phyloP scores from a whole-genome alignment of 2,888 invertebrate genomes.

The Lasioglossum oenotherae region DNA sequence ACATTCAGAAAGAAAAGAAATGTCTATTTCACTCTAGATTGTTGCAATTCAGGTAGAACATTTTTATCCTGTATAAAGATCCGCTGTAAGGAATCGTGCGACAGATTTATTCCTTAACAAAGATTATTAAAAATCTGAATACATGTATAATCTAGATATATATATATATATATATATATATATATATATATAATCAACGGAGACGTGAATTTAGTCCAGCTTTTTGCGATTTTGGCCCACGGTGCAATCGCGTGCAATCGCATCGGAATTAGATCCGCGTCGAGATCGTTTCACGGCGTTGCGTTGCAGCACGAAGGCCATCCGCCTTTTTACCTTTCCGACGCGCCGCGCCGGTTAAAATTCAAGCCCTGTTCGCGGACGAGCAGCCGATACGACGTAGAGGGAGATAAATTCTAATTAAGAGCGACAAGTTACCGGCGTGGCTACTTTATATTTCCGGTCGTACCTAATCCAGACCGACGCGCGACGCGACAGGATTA shows the following conservation, averaged over 20 bases:
- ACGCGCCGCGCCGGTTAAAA: conserved; percentile 40
- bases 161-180: too few relatives aligned
- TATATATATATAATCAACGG: not conserved
- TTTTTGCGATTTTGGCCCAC: not conserved
- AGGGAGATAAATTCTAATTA: conserved; percentile 70
- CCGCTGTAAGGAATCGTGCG: too few relatives aligned
- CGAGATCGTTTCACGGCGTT: conserved; percentile 20
- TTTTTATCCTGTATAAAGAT: too few relatives aligned
- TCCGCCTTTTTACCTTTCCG: conserved; percentile 39
- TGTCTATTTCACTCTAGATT: too few relatives aligned
- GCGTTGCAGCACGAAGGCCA: conserved; percentile 31
- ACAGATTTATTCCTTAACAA: too few relatives aligned
- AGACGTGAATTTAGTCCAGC: not conserved
- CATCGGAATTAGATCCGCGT: conserved; percentile 16
- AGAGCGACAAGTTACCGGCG: conserved; percentile 61
- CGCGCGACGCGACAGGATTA: not conserved
- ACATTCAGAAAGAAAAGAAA: too few relatives aligned
- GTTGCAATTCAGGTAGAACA: too few relatives aligned
- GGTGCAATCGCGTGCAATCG: conserved; percentile 1
- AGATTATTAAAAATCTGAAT: too few relatives aligned
- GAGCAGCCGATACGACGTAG: conserved; percentile 47
- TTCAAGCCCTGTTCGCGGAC: conserved; percentile 40
- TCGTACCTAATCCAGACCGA: conserved; percentile 27
- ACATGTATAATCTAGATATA: too few relatives aligned
- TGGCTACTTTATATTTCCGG: conserved; percentile 71